Evolutionary conservation across 2,888 invertebrate species (phyloP), one percentile per base, ranked within the genome.

Genomic region (Drosophila formosana): DNA sequence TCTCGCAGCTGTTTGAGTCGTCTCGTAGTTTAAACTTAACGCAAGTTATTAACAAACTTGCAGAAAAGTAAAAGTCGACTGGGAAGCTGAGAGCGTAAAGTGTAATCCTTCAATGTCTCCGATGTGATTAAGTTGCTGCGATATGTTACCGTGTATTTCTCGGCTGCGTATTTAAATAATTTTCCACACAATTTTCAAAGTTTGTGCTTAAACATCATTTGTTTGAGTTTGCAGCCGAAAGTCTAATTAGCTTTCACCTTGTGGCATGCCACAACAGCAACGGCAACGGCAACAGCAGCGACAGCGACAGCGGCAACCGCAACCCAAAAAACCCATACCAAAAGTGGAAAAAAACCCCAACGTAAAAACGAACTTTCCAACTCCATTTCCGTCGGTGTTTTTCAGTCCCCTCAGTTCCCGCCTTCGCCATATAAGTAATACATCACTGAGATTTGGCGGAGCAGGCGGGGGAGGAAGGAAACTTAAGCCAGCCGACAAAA

Each of bases 211-310:
- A 65, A 64, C 72, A 72, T 73, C 60, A 75, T 80, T 75, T 70
- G 60, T 78, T 70, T 49, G 49, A 50, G 45, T 70, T 85, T 82
- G 73, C 78, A 75, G 83, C 58, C 73, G 65, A 72, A 70, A 72
- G 65, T 67, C 80, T 83, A 83, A 83, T 83, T 88, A 83, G 83
- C 83, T 88, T 80, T 86, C 75, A 73, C 83, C 78, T 82, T 78
- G 88, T 50, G 88, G 88, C 72, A 50, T 30, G 66, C 82, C 87
- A 49, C 75, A 49, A 34, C 68, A 37, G 9, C 55, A 51, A 30
- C 72, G 32, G 13, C 63, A 57, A 4, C 39, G 56, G n/a, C 57
- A 57, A 4, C 39, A 13, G 39, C 37, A 37, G 37, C 37, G 37
- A n/a, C 37, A n/a, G 39, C 39, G 13, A 6, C 39, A 55, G 43